Evolutionary conservation across 2,113 vertebrate genomes (phyloP).

Genomic region (Apteryx mantelli): DNA sequence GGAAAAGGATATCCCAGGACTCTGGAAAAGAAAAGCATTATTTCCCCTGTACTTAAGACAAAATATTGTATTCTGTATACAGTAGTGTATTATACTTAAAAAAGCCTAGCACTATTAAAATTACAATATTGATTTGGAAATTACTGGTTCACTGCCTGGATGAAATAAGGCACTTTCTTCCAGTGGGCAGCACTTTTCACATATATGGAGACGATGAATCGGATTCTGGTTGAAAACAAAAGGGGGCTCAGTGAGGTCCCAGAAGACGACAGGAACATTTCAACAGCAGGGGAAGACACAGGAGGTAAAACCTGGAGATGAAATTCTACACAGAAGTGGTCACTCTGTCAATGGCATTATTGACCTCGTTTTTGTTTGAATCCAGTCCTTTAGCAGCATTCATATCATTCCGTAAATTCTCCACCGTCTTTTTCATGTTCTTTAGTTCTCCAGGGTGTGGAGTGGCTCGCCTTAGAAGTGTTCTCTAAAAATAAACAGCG

Average conservation of each 20-base stretch:
- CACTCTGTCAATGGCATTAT: constrained; percentile 92
- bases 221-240: constrained; percentile 63
- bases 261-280: constrained; percentile 66
- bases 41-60: constrained; percentile 86
- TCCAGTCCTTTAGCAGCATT: constrained; percentile 97
- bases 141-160: constrained; percentile 76
- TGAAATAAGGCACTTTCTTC: constrained; percentile 89
- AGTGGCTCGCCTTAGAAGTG: constrained; percentile 91
- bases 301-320: constrained; percentile 84
- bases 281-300: constrained; percentile 84
- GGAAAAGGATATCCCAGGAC: constrained; percentile 79
- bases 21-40: constrained; percentile 76
- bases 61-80: constrained; percentile 80
- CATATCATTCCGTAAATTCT: constrained; percentile 95
- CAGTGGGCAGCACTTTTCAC: constrained; percentile 69
- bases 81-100: constrained; percentile 82
- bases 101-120: constrained; percentile 71
- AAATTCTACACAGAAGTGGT: constrained; percentile 95
- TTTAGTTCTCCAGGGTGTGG: constrained; percentile 97
- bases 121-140: constrained; percentile 78
- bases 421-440: constrained; percentile 95
- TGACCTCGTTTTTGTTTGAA: constrained; percentile 99
- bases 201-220: constrained; percentile 68
- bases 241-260: constrained; percentile 69
- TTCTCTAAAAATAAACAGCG: constrained; percentile 82